Conservation (phyloP, 2,113 vertebrate species). For the Peromyscus polionotus region DNA sequence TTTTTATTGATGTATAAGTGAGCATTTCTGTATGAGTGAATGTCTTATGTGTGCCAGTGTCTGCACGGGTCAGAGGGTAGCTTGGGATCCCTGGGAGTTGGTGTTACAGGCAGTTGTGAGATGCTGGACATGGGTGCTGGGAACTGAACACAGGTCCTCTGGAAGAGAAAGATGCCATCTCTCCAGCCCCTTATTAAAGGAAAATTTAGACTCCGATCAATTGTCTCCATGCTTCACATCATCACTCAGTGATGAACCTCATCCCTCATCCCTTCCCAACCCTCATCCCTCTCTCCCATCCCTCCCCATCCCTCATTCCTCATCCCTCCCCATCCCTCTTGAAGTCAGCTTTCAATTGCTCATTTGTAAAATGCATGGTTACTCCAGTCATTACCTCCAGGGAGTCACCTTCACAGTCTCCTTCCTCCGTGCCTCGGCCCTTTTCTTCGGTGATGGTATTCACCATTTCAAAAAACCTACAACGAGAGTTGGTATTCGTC, state of each 20-base stretch:
- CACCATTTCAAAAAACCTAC: slow-evolving; percentile 97
- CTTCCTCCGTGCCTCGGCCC: slow-evolving; percentile 93
- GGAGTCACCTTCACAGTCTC: slow-evolving; percentile 94
- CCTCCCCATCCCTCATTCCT: no score
- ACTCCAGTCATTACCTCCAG: slow-evolving; percentile 91
- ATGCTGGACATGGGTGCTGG: neutral
- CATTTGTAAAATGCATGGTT: neutral
- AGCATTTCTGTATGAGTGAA: neutral
- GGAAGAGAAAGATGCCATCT: neutral
- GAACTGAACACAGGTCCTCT: neutral
- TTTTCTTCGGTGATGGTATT: slow-evolving; percentile 96
- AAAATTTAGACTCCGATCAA: neutral
- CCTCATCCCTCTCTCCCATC: no score
- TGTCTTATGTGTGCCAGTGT: neutral
- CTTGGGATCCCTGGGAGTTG: neutral
- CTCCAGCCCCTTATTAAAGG: neutral
- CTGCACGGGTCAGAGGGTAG: neutral
- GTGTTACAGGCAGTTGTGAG: neutral
- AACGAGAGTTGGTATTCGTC: slow-evolving; percentile 29
- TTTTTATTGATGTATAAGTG: neutral
- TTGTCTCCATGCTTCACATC: neutral
- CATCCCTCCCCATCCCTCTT: neutral
- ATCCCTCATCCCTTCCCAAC: no score
- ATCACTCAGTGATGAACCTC: fast-evolving
- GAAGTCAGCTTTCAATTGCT: neutral